A percentile compares a stretch with the other conserved stretches of the same genome.
Conservation (phyloP, 2,797 vertebrate genomes). For the Pseudomugil gertrudae region DNA sequence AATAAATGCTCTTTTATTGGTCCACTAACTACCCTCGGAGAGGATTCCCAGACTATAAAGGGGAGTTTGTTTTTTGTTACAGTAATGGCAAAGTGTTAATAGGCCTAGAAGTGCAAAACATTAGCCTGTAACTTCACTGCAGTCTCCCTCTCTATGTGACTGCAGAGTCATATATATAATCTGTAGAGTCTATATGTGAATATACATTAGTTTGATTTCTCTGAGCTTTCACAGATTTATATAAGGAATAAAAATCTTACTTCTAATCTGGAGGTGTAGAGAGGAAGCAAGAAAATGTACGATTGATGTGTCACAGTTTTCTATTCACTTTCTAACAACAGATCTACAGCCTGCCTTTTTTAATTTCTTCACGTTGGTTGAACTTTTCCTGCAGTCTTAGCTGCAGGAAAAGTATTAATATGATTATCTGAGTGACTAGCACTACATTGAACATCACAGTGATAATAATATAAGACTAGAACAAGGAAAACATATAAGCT, state of each 20-base stretch:
- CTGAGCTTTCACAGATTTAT: slow-evolving; percentile 4
- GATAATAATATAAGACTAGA: not conserved
- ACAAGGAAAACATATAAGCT: not conserved
- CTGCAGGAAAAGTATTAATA: not conserved
- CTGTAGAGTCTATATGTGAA: too few species aligned
- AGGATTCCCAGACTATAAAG: slow-evolving; percentile 56
- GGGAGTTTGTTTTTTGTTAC: slow-evolving; percentile 53
- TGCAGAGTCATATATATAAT: too few species aligned
- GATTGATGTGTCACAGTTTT: not conserved
- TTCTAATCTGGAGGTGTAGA: not conserved
- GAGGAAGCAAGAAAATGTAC: rapidly evolving
- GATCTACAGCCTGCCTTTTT: too few species aligned
- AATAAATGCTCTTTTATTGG: slow-evolving; percentile 67
- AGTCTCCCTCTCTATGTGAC: slow-evolving; percentile 25
- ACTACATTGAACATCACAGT: not conserved
- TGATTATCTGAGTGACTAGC: not conserved
- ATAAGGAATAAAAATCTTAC: not conserved
- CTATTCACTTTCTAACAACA: not conserved
- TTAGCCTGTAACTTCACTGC: slow-evolving; percentile 23
- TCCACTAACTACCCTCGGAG: slow-evolving; percentile 50
- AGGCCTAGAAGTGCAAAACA: slow-evolving; percentile 44
- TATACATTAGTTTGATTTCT: too few species aligned
- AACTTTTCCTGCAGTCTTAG: not conserved
- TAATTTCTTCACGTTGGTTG: too few species aligned
- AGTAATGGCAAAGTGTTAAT: slow-evolving; percentile 60